Percentiles rank a stretch among this genome's conserved stretches.
Conservation (phyloP, 2,888 invertebrate species). For the Drosophila differens region DNA sequence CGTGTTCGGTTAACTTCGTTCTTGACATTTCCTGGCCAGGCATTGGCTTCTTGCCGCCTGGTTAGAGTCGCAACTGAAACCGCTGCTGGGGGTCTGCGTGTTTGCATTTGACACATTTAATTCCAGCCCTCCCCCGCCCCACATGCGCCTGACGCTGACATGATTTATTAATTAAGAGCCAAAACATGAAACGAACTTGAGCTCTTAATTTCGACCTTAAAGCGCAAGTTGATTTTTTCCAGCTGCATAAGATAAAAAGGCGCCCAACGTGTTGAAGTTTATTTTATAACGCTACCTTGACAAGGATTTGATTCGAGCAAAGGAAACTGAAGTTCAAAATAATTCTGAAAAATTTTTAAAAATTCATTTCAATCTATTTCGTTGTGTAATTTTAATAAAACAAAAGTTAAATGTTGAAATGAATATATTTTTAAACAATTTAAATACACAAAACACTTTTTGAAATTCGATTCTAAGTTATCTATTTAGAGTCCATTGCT, state of each 20-base stretch:
- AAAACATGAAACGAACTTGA: constrained; percentile 80
- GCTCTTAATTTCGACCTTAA: constrained; percentile 78
- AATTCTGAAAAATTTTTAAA: not conserved
- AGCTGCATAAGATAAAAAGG: not conserved
- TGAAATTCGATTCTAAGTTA: not conserved
- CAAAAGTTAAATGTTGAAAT: not conserved
- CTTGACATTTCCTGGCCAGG: constrained; percentile 77
- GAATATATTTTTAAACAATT: not conserved
- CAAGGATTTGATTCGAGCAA: not conserved
- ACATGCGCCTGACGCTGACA: constrained; percentile 70
- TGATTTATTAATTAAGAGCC: constrained; percentile 83
- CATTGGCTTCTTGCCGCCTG: constrained; percentile 25
- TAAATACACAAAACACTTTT: not conserved
- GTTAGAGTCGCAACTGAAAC: constrained; percentile 3
- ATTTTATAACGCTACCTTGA: not conserved
- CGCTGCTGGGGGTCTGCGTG: constrained; percentile 54
- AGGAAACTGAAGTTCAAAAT: not conserved
- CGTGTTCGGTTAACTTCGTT: constrained; percentile 73
- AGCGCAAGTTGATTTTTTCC: constrained; percentile 25
- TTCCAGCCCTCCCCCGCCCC: constrained; percentile 42
- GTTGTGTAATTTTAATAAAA: not conserved
- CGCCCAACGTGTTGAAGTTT: not conserved
- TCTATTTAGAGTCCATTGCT: not conserved
- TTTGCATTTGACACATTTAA: constrained; percentile 81
- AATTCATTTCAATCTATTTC: rapidly evolving